Percentiles rank a stretch among this genome's conserved stretches.
Evolutionary conservation across 2,797 vertebrate genomes (phyloP).

Genomic region (Xenentodon cancila): DNA sequence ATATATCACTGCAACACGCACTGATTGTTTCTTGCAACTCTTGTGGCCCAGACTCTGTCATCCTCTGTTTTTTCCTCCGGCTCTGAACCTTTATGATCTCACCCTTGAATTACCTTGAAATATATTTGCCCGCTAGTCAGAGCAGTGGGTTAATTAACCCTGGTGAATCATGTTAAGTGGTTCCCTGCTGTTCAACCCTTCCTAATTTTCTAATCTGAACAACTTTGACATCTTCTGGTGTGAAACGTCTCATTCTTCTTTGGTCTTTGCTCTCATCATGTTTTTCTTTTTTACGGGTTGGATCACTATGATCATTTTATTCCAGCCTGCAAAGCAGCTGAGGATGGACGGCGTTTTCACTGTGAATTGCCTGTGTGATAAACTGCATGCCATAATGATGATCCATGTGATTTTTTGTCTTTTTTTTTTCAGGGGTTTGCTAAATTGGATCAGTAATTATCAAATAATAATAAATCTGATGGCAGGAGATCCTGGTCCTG

Average conservation of each 20-base stretch:
- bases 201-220: no score
- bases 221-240: no score
- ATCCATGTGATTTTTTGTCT: conserved; percentile 14
- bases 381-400: conserved; percentile 26
- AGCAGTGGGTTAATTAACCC: no score
- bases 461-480: conserved; percentile 46
- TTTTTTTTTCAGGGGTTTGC: conserved; percentile 28
- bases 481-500: conserved; percentile 31
- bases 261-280: conserved; percentile 3
- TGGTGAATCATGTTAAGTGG: no score
- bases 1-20: conserved; percentile 5
- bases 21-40: not conserved
- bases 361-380: not conserved
- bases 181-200: no score
- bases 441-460: conserved; percentile 64
- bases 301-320: conserved; percentile 13
- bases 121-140: no score
- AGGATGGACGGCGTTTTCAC: conserved; percentile 47
- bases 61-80: no score
- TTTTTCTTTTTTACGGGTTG: not conserved
- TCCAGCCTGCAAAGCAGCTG: conserved; percentile 31
- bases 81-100: no score
- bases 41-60: not conserved
- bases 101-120: no score
- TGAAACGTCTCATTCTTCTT: no score